Percentiles rank a stretch among this genome's conserved stretches.
phyloP scores from a whole-genome alignment of 2,888 invertebrate species.

The Heteromurus nitidus region DNA sequence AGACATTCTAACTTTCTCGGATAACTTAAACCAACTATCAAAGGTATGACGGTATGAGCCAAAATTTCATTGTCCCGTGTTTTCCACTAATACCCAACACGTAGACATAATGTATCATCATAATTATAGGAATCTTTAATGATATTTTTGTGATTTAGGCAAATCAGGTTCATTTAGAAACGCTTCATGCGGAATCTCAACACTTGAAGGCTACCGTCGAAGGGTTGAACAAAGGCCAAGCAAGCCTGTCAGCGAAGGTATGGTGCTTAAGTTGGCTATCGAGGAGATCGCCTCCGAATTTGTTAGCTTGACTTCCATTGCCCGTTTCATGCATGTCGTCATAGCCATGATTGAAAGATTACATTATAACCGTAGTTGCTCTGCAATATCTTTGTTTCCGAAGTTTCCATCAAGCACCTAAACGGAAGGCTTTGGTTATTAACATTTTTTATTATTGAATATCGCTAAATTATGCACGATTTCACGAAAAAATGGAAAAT shows the following conservation, averaged over 20 bases:
- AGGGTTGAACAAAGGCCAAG: slow-evolving; percentile 61
- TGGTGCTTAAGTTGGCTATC: neutral
- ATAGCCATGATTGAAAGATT: slow-evolving; percentile 8
- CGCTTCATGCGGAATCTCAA: slow-evolving; percentile 61
- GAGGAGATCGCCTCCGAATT: no score
- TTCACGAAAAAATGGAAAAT: slow-evolving; percentile 39
- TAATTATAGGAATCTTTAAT: neutral
- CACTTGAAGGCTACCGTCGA: slow-evolving; percentile 63
- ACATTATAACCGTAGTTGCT: no score
- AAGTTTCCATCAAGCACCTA: no score
- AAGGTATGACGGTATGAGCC: slow-evolving; percentile 45
- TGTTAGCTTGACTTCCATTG: neutral
- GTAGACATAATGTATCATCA: neutral
- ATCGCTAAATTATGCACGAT: slow-evolving; percentile 33
- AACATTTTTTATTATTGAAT: no score
- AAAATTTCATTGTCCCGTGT: neutral
- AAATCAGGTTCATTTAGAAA: slow-evolving; percentile 66
- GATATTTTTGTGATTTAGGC: slow-evolving; percentile 37
- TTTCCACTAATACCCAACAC: neutral
- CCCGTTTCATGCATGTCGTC: neutral
- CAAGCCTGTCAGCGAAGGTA: slow-evolving; percentile 64
- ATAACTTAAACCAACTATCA: slow-evolving; percentile 66
- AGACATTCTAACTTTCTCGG: slow-evolving; percentile 68
- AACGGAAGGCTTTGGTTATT: no score
- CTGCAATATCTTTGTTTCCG: no score